Percentiles rank a stretch among this genome's conserved stretches.
Evolutionary conservation across 2,113 vertebrate genomes (phyloP).

Genomic region (Uropsilus gracilis): DNA sequence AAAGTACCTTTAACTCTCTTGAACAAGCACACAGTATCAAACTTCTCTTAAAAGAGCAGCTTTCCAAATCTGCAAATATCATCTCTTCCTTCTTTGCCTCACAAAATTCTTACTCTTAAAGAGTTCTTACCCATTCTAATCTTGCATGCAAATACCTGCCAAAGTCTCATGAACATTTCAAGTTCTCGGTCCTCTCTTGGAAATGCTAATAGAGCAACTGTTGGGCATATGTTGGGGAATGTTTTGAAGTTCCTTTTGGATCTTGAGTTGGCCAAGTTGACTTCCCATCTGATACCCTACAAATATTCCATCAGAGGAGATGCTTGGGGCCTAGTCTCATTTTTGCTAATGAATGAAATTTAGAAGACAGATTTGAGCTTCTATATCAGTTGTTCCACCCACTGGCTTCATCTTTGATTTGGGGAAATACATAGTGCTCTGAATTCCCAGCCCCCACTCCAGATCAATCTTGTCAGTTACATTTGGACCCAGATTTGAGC

Average conservation of each 20-base stretch:
- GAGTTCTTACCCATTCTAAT: conserved; percentile 46
- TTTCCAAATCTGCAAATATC: not conserved
- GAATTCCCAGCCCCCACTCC: not conserved
- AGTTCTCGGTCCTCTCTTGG: conserved; percentile 45
- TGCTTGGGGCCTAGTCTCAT: not conserved
- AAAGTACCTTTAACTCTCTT: not conserved
- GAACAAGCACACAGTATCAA: not conserved
- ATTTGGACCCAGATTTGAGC: not conserved
- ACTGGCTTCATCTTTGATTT: not conserved
- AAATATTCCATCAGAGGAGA: not conserved
- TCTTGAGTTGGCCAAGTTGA: not conserved
- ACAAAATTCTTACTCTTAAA: too few species aligned
- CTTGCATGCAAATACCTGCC: conserved; percentile 28
- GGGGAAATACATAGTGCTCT: not conserved
- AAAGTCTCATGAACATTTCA: conserved; percentile 53
- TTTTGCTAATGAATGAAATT: not conserved
- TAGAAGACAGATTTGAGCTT: not conserved
- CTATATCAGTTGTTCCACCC: not conserved
- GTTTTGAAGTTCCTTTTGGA: not conserved
- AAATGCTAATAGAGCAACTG: conserved; percentile 59
- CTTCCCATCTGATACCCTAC: not conserved
- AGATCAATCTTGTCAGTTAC: not conserved
- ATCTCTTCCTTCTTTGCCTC: not conserved
- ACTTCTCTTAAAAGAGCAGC: not conserved
- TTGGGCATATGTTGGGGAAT: not conserved